Evolutionary conservation across 2,888 invertebrate species (phyloP).

Genomic region (Theodoxus fluviatilis): DNA sequence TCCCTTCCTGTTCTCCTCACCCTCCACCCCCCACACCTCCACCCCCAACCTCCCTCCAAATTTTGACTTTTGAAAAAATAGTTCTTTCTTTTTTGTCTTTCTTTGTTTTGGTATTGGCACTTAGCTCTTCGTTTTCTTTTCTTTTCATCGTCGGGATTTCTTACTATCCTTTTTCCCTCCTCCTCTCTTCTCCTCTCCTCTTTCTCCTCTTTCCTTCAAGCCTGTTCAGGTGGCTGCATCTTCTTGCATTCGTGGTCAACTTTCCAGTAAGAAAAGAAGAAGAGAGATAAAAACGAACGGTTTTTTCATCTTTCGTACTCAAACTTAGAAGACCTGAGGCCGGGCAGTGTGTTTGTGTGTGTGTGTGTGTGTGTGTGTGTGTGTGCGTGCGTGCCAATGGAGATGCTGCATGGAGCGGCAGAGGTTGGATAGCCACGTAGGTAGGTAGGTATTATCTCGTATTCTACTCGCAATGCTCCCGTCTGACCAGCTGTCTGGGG

Average conservation of each 20-base stretch:
- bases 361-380: neutral
- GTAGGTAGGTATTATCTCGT: too few species aligned
- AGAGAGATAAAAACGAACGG: too few species aligned
- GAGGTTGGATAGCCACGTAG: too few species aligned
- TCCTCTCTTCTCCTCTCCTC: neutral
- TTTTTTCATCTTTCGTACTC: constrained; percentile 28
- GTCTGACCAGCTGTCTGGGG: too few species aligned
- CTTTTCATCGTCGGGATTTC: neutral
- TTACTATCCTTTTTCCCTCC: neutral
- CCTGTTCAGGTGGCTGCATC: too few species aligned
- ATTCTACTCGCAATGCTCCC: too few species aligned
- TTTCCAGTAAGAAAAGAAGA: too few species aligned
- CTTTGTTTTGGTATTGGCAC: neutral
- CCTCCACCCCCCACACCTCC: too few species aligned
- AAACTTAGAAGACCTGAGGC: constrained; percentile 15
- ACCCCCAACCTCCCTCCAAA: too few species aligned
- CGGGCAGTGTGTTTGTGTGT: neutral
- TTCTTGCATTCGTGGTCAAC: too few species aligned
- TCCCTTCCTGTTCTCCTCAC: too few species aligned
- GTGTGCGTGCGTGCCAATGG: neutral
- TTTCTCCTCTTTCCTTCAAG: neutral
- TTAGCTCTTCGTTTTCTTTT: neutral
- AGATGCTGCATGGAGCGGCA: neutral
- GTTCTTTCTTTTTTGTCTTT: neutral
- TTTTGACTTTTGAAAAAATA: neutral